Evolutionary conservation across 2,888 invertebrate species (phyloP).

Genomic region (Caenorhabditis sp.): DNA sequence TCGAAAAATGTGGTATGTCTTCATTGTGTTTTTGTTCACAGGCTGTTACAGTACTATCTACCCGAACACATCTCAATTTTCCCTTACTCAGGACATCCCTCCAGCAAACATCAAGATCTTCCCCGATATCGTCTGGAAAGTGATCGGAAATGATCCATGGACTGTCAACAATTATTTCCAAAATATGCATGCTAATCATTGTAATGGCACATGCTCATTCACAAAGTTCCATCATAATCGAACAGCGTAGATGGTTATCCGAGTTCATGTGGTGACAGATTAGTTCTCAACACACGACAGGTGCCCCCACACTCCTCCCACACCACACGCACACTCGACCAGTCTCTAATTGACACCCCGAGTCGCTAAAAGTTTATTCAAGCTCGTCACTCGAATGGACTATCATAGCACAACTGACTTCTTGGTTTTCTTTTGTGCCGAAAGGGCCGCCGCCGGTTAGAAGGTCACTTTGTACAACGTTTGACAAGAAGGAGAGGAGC

Average conservation of each 20-base stretch:
- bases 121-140: constrained; percentile 16
- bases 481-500: constrained; percentile 46
- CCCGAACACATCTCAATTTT: neutral
- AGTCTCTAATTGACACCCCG: constrained; percentile 56
- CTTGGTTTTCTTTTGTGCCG: constrained; percentile 9
- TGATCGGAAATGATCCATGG: constrained; percentile 18
- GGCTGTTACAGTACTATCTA: too few species aligned
- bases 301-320: constrained; percentile 4
- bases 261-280: constrained; percentile 52
- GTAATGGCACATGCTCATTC: constrained; percentile 27
- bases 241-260: constrained; percentile 46
- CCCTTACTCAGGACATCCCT: constrained; percentile 30
- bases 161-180: constrained; percentile 19
- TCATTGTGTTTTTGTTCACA: too few species aligned
- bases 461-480: constrained; percentile 69
- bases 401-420: constrained; percentile 60
- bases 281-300: constrained; percentile 40
- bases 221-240: constrained; percentile 17
- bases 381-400: constrained; percentile 50
- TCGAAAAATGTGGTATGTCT: too few species aligned
- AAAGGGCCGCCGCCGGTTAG: constrained; percentile 53
- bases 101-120: constrained; percentile 10
- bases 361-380: constrained; percentile 52
- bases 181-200: constrained; percentile 22
- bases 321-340: neutral